Percentiles rank a stretch among this genome's conserved stretches.
Evolutionary conservation across 2,113 vertebrate species (phyloP).

Genomic region (Aegypius monachus): DNA sequence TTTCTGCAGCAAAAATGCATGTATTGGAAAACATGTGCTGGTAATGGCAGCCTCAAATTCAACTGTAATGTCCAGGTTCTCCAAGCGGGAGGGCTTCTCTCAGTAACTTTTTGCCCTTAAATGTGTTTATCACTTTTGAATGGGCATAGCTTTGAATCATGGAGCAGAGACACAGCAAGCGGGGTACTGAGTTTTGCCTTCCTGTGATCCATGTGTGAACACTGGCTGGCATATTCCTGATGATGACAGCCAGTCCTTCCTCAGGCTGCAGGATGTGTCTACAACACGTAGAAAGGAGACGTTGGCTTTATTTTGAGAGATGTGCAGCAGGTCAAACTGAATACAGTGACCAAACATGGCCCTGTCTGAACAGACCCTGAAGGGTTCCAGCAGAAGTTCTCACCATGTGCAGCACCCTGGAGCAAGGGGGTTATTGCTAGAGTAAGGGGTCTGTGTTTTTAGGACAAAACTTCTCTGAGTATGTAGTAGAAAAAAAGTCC

Average conservation of each 20-base stretch:
- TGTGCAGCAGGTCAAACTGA: not conserved
- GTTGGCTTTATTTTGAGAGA: not conserved
- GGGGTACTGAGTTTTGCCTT: not conserved
- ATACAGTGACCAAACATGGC: not conserved
- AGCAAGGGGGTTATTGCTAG: not conserved
- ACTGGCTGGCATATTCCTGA: not conserved
- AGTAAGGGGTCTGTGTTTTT: not conserved
- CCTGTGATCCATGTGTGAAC: accelerated
- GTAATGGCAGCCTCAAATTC: not conserved
- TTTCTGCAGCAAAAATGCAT: not conserved
- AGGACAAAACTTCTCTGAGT: not conserved
- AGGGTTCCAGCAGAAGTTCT: not conserved
- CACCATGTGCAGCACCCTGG: accelerated
- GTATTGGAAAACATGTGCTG: not conserved
- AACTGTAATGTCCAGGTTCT: not conserved
- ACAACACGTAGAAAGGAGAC: accelerated
- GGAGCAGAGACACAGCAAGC: not conserved
- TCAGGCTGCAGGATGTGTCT: not conserved
- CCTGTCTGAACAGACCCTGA: not conserved
- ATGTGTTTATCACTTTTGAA: not conserved
- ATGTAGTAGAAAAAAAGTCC: accelerated
- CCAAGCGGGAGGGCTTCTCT: not conserved
- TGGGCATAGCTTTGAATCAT: accelerated
- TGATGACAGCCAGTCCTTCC: not conserved
- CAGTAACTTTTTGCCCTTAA: not conserved